Conservation (phyloP, 2,113 vertebrate genomes). For the Castor canadensis region DNA sequence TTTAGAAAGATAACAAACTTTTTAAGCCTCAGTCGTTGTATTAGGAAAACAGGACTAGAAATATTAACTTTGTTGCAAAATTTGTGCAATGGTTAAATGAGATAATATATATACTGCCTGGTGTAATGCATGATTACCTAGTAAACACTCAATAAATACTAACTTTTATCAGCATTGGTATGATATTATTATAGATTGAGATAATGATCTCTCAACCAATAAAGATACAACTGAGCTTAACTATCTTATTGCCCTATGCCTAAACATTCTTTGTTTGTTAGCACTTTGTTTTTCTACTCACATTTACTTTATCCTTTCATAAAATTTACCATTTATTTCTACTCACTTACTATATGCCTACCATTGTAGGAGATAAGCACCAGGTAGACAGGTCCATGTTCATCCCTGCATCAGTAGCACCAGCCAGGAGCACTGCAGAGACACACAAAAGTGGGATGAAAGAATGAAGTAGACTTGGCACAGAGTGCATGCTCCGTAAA, state of each 20-base stretch:
- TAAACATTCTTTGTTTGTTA: background rate
- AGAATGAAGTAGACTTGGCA: background rate
- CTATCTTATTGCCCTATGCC: background rate
- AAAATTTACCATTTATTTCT: background rate
- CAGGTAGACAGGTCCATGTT: background rate
- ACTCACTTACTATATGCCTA: background rate
- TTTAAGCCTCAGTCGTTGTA: background rate
- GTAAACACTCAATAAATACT: background rate
- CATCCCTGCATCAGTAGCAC: too few relatives aligned
- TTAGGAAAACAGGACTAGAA: background rate
- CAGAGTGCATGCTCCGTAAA: accelerated
- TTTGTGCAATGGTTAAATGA: background rate
- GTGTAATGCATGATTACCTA: background rate
- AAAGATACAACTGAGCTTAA: background rate
- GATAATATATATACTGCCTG: background rate
- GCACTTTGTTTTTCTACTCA: background rate
- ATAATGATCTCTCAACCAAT: background rate
- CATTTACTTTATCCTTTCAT: background rate
- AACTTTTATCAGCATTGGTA: background rate
- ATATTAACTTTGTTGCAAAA: background rate
- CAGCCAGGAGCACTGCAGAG: accelerated
- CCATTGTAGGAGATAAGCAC: background rate
- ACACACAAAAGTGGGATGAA: background rate
- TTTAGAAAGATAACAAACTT: background rate
- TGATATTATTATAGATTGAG: background rate